Base-by-base conservation (phyloP, 2,113 vertebrate species). In the Misgurnus anguillicaudatus region DNA sequence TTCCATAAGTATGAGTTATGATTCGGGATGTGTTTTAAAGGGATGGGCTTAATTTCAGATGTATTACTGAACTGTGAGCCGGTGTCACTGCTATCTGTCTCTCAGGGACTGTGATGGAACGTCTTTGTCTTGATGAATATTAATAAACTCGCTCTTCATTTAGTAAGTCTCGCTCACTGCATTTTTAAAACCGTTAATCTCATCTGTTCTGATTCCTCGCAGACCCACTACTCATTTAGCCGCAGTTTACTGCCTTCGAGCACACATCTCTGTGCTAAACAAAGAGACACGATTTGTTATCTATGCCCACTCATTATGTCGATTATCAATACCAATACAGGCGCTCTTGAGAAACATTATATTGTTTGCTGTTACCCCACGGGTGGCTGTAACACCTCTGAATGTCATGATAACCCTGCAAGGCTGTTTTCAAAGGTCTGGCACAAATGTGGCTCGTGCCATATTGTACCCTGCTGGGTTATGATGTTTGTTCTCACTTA, bases 261-360 rank as follows among this genome's bases (percentile, higher is more conserved):
- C 53, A 75, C 62, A 36, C 19, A 14, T 47, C 6, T 67, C 72
- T 62, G 78, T 85, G 85, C 74, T 83, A 89, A 87, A 73, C 87
- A 87, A 83, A 87, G 82, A 88, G 86, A 89, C 89, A 79, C 81
- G 89, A 86, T 89, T 86, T 69, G 55, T 75, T 64, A 53, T 53
- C 42, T 31, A 53, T 65, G 73, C 41, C 57, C 62, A 45, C 66
- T 75, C 16, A 7, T 9, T 17, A 60, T n/a, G 24, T 47, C 42
- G 19, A 17, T 16, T 62, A 73, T 53, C 41, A 51, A 39, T 58
- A 53, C 53, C 53, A 45, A 71, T 61, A 48, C 65, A 75, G 45
- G 67, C 67, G 39, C 61, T 64, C 21, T 47, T 62, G 41, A 61
- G 61, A 31, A 62, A 19, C 55, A 1, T 71, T 71, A 5, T 47